Base-by-base conservation (phyloP, 2,888 invertebrate genomes). In the Xestoiulus laeticollis region DNA sequence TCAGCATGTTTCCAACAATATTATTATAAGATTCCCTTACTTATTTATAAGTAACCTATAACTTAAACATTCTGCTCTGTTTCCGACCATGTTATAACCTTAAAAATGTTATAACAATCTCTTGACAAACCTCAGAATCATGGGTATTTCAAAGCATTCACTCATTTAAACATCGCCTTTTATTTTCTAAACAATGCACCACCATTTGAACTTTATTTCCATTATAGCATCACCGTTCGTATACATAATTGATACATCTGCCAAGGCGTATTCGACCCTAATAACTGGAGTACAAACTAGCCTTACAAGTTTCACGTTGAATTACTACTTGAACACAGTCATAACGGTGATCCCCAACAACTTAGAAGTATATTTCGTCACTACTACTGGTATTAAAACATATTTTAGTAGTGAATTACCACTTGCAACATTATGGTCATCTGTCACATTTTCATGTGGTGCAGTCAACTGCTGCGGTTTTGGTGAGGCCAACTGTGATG, bases 281-380 rank as follows among this genome's bases (percentile, higher is more conserved):
- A 59, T 59, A 19, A 59, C 59, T 59, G 59, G 59, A 6, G 59
- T 59, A n/a, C 16, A 59, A 59, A 59, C 59, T 59, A 6, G 19
- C 6, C 59, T 59, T 19, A 59, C 59, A 5, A 59, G n/a, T n/a
- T 59, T 59, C 59, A 59, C 59, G n/a, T n/a, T 59, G 59, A 59
- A 59, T 59, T 59, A 59, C 59, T 59, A 59, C n/a, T 59, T 59
- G n/a, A n/a, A n/a, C 59, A 59, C 59, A 2, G 59, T n/a, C 59
- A 59, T 16, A 6, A 12, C 59, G 19, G 59, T n/a, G 19, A 16
- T 19, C 5, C 59, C 59, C 1, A 59, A 59, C 59, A n/a, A 59
- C 5, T n/a, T 59, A 3, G n/a, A 19, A 59, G 59, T 59, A 59
- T 59, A 59, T 59, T 59, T 59, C 6, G n/a, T n/a, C 1, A 59